Percentiles rank a stretch among this genome's conserved stretches.
phyloP scores from a whole-genome alignment of 2,888 invertebrate genomes.

The Eristalis pertinax region DNA sequence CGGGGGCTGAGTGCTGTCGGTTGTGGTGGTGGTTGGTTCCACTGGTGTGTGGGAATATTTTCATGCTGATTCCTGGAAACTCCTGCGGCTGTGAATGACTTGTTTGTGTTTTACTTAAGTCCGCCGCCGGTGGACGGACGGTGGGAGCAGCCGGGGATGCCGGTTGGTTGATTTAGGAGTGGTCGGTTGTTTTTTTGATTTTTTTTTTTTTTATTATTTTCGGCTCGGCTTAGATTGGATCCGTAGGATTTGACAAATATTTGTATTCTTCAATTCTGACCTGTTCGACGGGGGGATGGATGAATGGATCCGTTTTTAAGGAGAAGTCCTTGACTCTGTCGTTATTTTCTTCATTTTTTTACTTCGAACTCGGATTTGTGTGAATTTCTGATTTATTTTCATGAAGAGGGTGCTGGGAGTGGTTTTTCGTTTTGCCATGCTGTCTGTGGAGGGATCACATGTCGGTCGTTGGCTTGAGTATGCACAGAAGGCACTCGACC shows the following conservation, averaged over 20 bases:
- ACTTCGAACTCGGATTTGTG: background rate
- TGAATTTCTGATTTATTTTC: background rate
- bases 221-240: background rate
- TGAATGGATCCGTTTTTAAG: background rate
- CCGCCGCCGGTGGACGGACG: background rate
- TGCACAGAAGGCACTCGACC: too few relatives aligned
- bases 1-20: background rate
- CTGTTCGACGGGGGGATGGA: background rate
- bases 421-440: background rate
- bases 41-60: conserved; percentile 64
- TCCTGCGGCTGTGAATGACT: conserved; percentile 47
- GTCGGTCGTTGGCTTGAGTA: background rate
- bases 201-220: background rate
- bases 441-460: background rate
- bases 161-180: background rate
- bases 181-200: background rate
- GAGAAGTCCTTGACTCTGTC: background rate
- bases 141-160: background rate
- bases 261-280: background rate
- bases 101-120: conserved; percentile 48
- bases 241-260: background rate
- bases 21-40: conserved; percentile 6
- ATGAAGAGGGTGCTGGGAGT: background rate
- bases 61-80: conserved; percentile 64
- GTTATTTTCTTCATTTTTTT: background rate